Base-by-base conservation (phyloP, 2,888 invertebrate genomes). In the Cacoxenus indagator region DNA sequence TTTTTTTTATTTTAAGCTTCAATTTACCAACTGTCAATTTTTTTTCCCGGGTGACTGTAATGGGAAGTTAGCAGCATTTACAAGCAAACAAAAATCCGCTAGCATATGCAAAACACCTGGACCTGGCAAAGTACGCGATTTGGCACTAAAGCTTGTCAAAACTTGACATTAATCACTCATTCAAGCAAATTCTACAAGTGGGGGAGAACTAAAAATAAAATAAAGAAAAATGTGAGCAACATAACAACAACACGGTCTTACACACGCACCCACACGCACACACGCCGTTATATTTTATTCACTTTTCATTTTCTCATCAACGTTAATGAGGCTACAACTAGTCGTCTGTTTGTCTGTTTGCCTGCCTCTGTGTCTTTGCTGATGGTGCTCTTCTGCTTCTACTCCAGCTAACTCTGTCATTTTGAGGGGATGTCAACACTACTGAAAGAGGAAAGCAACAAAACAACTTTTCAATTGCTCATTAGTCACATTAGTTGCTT, bases 141-240 rank as follows among this genome's bases (percentile, higher is more conserved):
- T 37, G 37, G 14, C 37, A 37, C 37, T 37, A 8, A 37, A 14
- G 14, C 9, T 37, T 37, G 37, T 31, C 19, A 22, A 59, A 59
- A 74, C 77, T 78, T 81, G 80, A 80, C 82, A 75, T 82, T 82
- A 80, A 80, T 80, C 81, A 82, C 80, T 80, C 80, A 80, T 77
- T 81, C 73, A 78, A 75, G 45, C 70, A 74, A 74, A 75, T 76
- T 71, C 73, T 74, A 71, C 68, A 73, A 26, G 11, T 4, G n/a
- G n/a, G n/a, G n/a, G n/a, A 24, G 24, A 8, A 37, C 31, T 31
- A 9, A 17, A 11, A 51, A 22, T 19, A 51, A 51, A 51, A 51
- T 22, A 51, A 24, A 22, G 11, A 51, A 51, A 51, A 51, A 31
- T 31, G 37, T 37, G 37, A 37, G 51, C 6, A 51, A 51, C 3